These are phyloP conservation scores for Phaethornis superciliosus DNA, from an alignment of 2,113 vertebrate genomes.

Conservation along the genomic window DNA sequence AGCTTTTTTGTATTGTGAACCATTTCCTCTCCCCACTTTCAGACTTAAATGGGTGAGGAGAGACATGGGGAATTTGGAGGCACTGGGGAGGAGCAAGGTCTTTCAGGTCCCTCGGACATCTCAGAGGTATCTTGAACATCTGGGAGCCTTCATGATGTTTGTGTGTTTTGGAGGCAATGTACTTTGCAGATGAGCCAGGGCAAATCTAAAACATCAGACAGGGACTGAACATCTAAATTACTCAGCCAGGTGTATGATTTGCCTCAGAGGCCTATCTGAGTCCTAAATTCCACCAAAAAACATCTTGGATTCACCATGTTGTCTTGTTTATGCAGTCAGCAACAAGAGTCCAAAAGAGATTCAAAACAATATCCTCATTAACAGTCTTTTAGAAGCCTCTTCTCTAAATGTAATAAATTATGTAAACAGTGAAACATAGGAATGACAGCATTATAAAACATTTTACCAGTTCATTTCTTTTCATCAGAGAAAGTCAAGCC, in stretches of 20 bases:
- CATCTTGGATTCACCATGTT: neutral
- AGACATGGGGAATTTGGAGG: neutral
- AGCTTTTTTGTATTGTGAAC: neutral
- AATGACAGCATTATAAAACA: neutral
- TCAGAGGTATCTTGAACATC: neutral
- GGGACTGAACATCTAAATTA: neutral
- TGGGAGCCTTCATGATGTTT: accelerated
- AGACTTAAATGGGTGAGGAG: neutral
- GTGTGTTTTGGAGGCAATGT: neutral
- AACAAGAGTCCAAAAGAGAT: neutral
- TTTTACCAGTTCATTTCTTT: neutral
- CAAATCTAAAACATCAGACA: neutral
- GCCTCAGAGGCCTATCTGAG: neutral
- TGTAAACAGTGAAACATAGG: neutral
- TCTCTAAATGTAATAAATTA: neutral
- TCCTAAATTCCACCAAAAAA: neutral
- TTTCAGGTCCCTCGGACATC: neutral
- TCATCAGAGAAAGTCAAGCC: neutral
- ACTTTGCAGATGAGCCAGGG: neutral
- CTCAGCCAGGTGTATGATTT: neutral
- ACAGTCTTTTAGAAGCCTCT: neutral
- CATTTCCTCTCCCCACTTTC: neutral
- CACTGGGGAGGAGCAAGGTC: neutral
- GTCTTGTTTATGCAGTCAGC: neutral
- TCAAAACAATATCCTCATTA: neutral